Percentiles rank a stretch among this genome's conserved stretches.
Evolutionary conservation across 2,113 vertebrate species (phyloP).

Genomic region (Suncus etruscus): DNA sequence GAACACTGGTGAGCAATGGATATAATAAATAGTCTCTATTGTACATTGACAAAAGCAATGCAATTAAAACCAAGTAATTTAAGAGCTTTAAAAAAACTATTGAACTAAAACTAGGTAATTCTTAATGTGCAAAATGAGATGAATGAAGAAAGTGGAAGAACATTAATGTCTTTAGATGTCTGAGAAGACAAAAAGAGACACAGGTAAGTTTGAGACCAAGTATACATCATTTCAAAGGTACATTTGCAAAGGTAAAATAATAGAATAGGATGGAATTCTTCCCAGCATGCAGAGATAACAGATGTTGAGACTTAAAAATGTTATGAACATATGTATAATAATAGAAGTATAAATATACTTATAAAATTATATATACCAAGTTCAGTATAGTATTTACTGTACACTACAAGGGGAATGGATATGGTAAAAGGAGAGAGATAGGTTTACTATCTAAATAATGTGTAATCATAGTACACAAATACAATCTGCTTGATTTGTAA

Average conservation of each 20-base stretch:
- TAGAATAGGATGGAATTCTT: background rate
- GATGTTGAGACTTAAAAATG: background rate
- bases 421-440: no score
- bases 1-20: background rate
- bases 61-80: background rate
- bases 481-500: no score
- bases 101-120: background rate
- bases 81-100: background rate
- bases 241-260: background rate
- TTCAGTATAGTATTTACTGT: background rate
- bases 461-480: background rate
- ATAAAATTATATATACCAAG: background rate
- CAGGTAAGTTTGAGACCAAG: background rate
- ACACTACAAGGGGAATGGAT: background rate
- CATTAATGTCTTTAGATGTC: background rate
- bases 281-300: conserved; percentile 9
- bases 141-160: background rate
- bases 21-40: background rate
- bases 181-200: background rate
- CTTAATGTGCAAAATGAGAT: background rate
- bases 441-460: background rate
- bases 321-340: background rate
- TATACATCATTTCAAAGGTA: background rate
- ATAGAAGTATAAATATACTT: background rate
- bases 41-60: background rate